Base-by-base conservation (phyloP, 2,113 vertebrate species). In the Deroptyus accipitrinus region DNA sequence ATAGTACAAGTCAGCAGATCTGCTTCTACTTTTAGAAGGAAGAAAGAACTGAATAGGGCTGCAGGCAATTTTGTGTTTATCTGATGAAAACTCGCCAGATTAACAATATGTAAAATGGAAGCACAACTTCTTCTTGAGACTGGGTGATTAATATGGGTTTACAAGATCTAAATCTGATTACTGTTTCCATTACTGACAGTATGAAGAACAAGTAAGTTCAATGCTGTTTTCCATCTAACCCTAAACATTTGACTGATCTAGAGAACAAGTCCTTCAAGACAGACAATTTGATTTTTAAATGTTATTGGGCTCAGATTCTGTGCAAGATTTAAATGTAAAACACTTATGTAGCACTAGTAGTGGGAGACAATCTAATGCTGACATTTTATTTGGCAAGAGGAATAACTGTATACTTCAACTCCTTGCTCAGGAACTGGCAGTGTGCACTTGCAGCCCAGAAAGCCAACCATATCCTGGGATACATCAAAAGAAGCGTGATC, bases 1-100 rank as follows among this genome's bases (percentile, higher is more conserved):
- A 84, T 91, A 93, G 19, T 31, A 89, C 52, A 72, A 95, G 73
- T 94, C 92, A 93, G 64, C 83, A 95, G 69, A 77, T 93, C 0
- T 7, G 42, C 39, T 88, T 90, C 74, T 79, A 15, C 76, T 92
- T 93, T 92, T 86, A 87, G 69, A 72, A 76, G 13, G 35, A 86
- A 72, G 72, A 68, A 96, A 87, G 30, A 93, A 74, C 8, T n/a
- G 73, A 94, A 75, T 25, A 54, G 15, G 10, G 9, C 64, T 61
- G 46, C 31, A 84, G 49, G 78, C 54, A 94, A 33, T 8, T 85
- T 24, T 44, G 41, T 85, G 31, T 87, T 94, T 89, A 66, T 80
- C 70, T 87, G 24, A 66, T 52, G 76, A 85, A 82, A 87, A 8
- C 12, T 91, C 54, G 24, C 8, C 17, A 70, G 52, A 61, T 75